A percentile compares a stretch with the other conserved stretches of the same genome.
These are phyloP conservation scores for Lasiurus cinereus DNA, from an alignment of 2,113 vertebrate species.

Conservation along the genomic window DNA sequence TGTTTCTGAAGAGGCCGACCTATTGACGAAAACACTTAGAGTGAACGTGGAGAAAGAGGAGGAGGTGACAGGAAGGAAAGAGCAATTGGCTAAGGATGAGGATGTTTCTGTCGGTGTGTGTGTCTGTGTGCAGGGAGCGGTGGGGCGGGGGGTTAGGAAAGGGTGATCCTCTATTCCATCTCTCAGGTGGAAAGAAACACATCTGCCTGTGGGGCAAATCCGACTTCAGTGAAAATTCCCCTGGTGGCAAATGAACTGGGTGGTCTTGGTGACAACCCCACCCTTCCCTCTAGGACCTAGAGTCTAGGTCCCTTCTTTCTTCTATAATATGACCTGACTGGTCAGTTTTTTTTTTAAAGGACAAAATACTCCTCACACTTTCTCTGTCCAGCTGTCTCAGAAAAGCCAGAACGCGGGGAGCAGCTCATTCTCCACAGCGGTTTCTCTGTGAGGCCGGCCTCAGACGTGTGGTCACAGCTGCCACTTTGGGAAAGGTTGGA, in stretches of 20 bases:
- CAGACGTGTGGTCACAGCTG: background rate
- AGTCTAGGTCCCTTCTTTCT: background rate
- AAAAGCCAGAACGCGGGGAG: background rate
- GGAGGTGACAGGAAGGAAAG: background rate
- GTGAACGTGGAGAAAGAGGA: background rate
- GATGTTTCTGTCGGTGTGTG: background rate
- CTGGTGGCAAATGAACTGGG: background rate
- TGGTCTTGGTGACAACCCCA: background rate
- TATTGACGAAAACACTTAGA: background rate
- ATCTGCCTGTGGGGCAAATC: background rate
- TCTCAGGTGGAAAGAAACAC: background rate
- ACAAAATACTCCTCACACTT: background rate
- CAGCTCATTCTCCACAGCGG: background rate
- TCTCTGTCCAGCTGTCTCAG: background rate
- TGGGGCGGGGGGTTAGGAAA: too few relatives aligned
- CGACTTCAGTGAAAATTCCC: background rate
- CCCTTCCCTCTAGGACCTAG: too few relatives aligned
- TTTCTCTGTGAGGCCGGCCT: background rate
- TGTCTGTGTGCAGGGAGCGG: too few relatives aligned
- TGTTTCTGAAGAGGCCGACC: too few relatives aligned
- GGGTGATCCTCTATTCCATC: background rate
- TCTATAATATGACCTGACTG: background rate
- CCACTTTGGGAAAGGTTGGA: background rate
- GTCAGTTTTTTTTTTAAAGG: background rate
- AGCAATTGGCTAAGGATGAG: background rate